phyloP scores from a whole-genome alignment of 2,113 vertebrate species.

The Rana temporaria region DNA sequence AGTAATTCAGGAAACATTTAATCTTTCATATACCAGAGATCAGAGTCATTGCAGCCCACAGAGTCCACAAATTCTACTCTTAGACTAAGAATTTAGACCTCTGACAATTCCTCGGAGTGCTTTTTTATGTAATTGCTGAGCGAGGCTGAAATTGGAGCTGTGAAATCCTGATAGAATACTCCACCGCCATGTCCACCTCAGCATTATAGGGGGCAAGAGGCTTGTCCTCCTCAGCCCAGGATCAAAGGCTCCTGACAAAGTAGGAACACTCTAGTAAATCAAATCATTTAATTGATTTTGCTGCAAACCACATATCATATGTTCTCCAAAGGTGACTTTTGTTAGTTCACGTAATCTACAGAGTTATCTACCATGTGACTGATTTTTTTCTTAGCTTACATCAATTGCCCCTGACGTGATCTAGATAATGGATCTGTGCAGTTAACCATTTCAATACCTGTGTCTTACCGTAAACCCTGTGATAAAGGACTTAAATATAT shows the following conservation, averaged over 20 bases:
- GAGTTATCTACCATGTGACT: background rate
- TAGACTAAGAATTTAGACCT: constrained; percentile 13
- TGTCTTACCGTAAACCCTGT: too few species aligned
- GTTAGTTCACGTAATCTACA: too few species aligned
- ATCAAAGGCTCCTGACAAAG: background rate
- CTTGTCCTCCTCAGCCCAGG: constrained; percentile 2
- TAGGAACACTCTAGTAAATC: constrained; percentile 13
- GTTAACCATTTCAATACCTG: background rate
- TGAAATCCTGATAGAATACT: background rate
- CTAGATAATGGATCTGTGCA: background rate
- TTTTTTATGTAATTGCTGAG: background rate
- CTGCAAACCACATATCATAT: background rate
- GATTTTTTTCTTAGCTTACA: background rate
- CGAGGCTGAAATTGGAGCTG: background rate
- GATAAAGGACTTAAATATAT: too few species aligned
- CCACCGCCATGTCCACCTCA: background rate
- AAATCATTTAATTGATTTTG: background rate
- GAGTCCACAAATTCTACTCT: background rate
- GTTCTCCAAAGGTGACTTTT: background rate
- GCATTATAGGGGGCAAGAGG: constrained; percentile 4
- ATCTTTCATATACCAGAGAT: background rate
- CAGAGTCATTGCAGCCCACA: background rate
- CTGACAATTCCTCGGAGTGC: background rate
- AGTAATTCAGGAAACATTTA: background rate
- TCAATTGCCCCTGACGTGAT: background rate